Base-by-base conservation (phyloP, 2,888 invertebrate genomes). In the Pemphredon lugubris region DNA sequence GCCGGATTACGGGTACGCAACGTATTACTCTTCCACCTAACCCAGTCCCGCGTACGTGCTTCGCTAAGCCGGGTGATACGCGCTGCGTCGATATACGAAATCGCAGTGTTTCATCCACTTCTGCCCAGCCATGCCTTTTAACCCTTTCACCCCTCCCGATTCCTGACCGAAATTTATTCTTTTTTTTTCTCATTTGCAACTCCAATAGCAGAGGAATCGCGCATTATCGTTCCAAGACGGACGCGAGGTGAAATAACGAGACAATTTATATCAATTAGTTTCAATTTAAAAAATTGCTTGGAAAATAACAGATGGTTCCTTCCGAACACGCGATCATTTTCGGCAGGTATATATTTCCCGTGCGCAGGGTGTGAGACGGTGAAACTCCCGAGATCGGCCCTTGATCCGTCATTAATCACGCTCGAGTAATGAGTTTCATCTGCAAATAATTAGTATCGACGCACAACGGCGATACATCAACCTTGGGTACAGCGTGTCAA, bases 391-490 rank as follows among this genome's bases (percentile, higher is more conserved):
- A 55, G 55, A 16, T 44, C 64, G 55, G 32, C 18, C 57, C 58
- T 30, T 58, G 68, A 67, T 68, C 50, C 37, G 37, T 72, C 79
- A 81, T 82, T 79, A 83, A 82, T 82, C 82, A 82, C 55, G 39
- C 44, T 57, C 77, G 83, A 83, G 77, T 82, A 83, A 82, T 82
- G 82, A 82, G 83, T 83, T 83, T 83, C 81, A 82, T 83, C 82
- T 81, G 75, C 74, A 83, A 81, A 83, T 82, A 82, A 82, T 82
- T 82, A 82, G 83, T 81, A 83, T 83, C 79, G 82, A 79, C 83
- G 58, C 63, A 69, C 66, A 47, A 45, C 66, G 23, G 50, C 75
- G 71, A 82, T 82, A 70, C 74, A 79, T 82, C 81, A 83, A 47
- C 69, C 59, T 65, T 60, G 54, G n/a, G 71, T 68, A 66, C 60